phyloP scores from a whole-genome alignment of 2,888 invertebrate species.

The Azorinus chamasolen region DNA sequence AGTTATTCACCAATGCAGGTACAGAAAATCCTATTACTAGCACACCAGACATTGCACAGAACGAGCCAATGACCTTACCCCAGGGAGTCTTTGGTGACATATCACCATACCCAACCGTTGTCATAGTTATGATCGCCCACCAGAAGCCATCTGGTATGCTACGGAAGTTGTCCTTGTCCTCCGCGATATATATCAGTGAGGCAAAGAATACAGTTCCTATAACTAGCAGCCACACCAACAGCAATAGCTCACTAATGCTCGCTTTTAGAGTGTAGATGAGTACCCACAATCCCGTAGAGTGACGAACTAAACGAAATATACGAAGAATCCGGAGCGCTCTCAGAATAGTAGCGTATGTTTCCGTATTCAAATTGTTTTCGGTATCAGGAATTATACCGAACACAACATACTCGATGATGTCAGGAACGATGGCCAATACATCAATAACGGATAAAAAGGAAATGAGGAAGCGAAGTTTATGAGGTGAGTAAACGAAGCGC shows the following conservation, averaged over 20 bases:
- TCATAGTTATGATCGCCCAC: slow-evolving; percentile 84
- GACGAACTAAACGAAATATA: slow-evolving; percentile 76
- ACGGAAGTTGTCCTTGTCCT: slow-evolving; percentile 68
- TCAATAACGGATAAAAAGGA: slow-evolving; percentile 59
- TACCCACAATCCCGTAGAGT: slow-evolving; percentile 79
- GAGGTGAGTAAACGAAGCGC: slow-evolving; percentile 35
- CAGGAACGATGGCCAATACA: slow-evolving; percentile 68
- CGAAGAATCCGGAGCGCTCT: slow-evolving; percentile 76
- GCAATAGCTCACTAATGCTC: slow-evolving; percentile 77
- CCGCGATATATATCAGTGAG: slow-evolving; percentile 80
- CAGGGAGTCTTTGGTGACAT: slow-evolving; percentile 74
- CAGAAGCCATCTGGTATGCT: slow-evolving; percentile 82
- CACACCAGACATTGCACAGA: slow-evolving; percentile 78
- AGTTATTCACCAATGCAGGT: slow-evolving; percentile 83
- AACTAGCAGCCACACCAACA: slow-evolving; percentile 78
- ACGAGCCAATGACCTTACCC: slow-evolving; percentile 79
- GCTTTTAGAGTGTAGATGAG: slow-evolving; percentile 81
- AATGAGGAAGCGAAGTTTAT: slow-evolving; percentile 28
- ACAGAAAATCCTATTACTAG: slow-evolving; percentile 82
- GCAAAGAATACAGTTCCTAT: slow-evolving; percentile 80
- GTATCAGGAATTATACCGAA: slow-evolving; percentile 46
- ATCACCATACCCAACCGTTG: slow-evolving; percentile 84
- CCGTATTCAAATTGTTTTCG: slow-evolving; percentile 21
- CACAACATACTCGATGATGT: slow-evolving; percentile 73
- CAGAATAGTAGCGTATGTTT: slow-evolving; percentile 70